Conservation (phyloP, 2,797 vertebrate genomes). For the Fundulus diaphanus region DNA sequence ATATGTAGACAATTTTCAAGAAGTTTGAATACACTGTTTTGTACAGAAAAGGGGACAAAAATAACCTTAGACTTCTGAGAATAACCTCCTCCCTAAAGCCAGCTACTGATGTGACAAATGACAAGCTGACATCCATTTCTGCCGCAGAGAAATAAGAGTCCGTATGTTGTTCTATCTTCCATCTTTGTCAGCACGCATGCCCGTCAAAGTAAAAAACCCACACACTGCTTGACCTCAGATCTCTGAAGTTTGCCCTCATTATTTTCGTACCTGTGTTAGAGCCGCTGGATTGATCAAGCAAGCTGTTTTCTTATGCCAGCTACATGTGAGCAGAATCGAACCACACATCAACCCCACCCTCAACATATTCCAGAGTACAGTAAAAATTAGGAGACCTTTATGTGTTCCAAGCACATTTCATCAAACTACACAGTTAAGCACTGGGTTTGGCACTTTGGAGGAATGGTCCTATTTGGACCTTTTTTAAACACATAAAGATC, state of each 20-base stretch:
- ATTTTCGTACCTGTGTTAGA: constrained; percentile 1
- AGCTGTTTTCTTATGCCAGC: neutral
- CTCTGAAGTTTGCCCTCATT: constrained; percentile 2
- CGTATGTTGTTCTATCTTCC: neutral
- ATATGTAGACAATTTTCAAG: too few relatives aligned
- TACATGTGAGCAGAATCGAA: neutral
- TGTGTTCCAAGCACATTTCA: neutral
- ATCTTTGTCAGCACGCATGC: neutral
- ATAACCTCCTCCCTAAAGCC: neutral
- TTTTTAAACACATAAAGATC: neutral
- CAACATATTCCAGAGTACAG: neutral
- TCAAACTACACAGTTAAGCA: neutral
- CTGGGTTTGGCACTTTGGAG: too few relatives aligned
- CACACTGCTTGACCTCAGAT: constrained; percentile 1
- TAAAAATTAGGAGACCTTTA: neutral
- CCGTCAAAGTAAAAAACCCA: neutral
- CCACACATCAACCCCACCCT: neutral
- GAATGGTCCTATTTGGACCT: neutral
- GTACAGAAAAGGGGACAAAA: neutral
- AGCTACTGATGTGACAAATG: neutral
- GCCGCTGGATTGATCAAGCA: neutral
- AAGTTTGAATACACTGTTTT: neutral
- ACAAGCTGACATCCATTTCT: neutral
- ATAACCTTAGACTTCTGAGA: constrained; percentile 1
- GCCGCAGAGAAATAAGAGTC: neutral